Conservation (phyloP, 2,113 vertebrate genomes). For the Willisornis vidua region DNA sequence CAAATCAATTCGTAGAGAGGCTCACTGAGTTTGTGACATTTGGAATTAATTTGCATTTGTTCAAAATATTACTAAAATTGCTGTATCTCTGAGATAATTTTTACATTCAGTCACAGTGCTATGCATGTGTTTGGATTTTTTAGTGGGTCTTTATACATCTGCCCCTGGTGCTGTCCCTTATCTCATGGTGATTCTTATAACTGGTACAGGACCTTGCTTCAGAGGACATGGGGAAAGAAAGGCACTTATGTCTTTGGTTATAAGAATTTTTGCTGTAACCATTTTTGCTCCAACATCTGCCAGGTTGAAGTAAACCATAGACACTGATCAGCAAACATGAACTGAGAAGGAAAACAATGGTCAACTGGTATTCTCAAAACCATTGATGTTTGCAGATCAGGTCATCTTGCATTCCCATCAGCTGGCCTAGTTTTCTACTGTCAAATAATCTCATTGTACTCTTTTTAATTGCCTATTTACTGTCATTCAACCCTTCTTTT, state of each 20-base stretch:
- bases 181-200: background rate
- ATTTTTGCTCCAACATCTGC: background rate
- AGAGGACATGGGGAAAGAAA: background rate
- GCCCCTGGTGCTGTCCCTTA: background rate
- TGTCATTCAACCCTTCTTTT: background rate
- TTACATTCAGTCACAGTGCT: background rate
- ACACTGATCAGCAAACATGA: background rate
- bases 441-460: background rate
- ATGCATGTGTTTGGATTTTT: background rate
- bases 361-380: background rate
- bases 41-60: slow-evolving; percentile 12
- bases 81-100: background rate
- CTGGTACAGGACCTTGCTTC: background rate
- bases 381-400: background rate
- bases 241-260: background rate
- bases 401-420: background rate
- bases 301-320: background rate
- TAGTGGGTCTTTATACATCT: background rate
- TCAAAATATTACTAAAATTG: background rate
- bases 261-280: background rate
- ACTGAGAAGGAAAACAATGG: background rate
- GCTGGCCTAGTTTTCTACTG: background rate
- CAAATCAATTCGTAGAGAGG: background rate
- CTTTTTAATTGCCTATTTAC: background rate
- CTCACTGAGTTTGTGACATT: background rate